Conservation (phyloP, 2,113 vertebrate species). For the Struthidea cinerea region DNA sequence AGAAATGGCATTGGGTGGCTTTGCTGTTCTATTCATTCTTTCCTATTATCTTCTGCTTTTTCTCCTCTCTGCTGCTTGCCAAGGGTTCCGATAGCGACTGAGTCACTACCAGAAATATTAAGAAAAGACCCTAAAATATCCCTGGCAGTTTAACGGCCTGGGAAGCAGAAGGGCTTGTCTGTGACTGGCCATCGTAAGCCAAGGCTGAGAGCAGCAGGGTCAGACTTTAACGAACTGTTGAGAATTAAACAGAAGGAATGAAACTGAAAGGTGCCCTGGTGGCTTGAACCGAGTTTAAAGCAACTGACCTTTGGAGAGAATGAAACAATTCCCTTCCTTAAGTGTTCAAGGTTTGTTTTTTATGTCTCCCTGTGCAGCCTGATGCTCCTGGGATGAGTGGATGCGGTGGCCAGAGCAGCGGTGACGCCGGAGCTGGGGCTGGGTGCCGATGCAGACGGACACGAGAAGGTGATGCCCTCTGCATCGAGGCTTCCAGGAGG, state of each 20-base stretch:
- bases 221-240: slow-evolving; percentile 71
- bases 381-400: neutral
- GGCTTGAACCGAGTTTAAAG: slow-evolving; percentile 18
- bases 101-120: slow-evolving; percentile 36
- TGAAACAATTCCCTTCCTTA: neutral
- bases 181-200: slow-evolving; percentile 28
- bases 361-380: neutral
- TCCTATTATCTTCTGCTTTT: slow-evolving; percentile 38
- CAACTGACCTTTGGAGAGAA: slow-evolving; percentile 51
- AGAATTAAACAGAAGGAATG: slow-evolving; percentile 64
- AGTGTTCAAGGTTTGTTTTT: neutral
- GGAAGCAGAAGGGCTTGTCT: slow-evolving; percentile 36
- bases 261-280: slow-evolving; percentile 1
- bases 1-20: slow-evolving; percentile 34
- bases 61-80: neutral
- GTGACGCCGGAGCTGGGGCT: neutral
- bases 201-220: slow-evolving; percentile 48
- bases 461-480: rapidly evolving
- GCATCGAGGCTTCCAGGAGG: neutral
- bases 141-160: slow-evolving; percentile 51
- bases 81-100: slow-evolving; percentile 33
- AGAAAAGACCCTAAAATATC: slow-evolving; percentile 53
- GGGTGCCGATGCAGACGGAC: rapidly evolving
- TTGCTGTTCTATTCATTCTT: slow-evolving; percentile 37
- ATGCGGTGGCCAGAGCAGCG: neutral